A percentile compares a stretch with the other conserved stretches of the same genome.
Conservation (phyloP, 1,140 invertebrate species). For the Philaenus spumarius region DNA sequence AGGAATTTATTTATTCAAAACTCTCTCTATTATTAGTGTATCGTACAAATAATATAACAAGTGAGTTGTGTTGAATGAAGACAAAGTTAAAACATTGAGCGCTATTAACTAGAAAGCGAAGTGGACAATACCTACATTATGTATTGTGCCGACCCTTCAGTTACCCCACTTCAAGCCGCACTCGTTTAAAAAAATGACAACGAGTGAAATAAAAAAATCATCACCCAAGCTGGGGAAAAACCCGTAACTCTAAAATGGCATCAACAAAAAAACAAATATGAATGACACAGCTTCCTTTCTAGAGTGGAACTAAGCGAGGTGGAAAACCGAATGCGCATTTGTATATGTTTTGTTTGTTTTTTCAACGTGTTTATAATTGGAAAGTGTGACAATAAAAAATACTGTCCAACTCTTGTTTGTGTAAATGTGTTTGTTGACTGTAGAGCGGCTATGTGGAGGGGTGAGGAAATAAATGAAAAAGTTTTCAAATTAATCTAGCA, state of each 20-base stretch:
- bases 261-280: constrained; percentile 13
- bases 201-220: constrained; percentile 17
- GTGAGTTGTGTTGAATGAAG: no score
- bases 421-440: no score
- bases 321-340: constrained; percentile 15
- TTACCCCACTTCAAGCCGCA: no score
- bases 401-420: background rate
- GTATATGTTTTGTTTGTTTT: constrained; percentile 2
- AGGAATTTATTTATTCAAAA: no score
- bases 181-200: constrained; percentile 1
- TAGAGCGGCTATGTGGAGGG: background rate
- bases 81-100: no score
- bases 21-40: no score
- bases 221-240: constrained; percentile 6
- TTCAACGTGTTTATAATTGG: constrained; percentile 17
- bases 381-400: constrained; percentile 12
- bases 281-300: constrained; percentile 11
- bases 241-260: background rate
- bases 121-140: no score
- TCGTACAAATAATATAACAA: no score
- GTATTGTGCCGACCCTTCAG: no score
- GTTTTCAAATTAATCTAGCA: constrained; percentile 17
- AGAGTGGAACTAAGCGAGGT: no score
- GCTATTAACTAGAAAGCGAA: no score
- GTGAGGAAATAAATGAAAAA: constrained; percentile 2